Percentiles rank a stretch among this genome's conserved stretches.
Conservation (phyloP, 2,797 vertebrate species). For the Halcyon leucocephala region DNA sequence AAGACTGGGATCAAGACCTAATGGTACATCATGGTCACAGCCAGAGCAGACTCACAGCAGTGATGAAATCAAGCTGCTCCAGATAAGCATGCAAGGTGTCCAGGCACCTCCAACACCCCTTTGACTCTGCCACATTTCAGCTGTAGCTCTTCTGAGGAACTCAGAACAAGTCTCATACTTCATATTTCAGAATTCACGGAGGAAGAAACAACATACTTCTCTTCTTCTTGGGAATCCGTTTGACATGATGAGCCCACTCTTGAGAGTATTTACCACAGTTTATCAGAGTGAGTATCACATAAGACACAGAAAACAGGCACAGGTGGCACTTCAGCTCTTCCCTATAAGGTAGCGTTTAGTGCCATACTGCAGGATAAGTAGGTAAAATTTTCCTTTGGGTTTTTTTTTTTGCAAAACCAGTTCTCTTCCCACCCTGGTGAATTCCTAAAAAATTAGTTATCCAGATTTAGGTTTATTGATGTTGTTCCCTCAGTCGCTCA, state of each 20-base stretch:
- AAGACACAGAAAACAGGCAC: background rate
- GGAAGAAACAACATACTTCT: background rate
- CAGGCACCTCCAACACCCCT: background rate
- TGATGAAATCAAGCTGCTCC: background rate
- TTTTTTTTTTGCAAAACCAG: background rate
- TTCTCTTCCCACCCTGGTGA: background rate
- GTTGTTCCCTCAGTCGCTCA: background rate
- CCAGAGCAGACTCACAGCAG: background rate
- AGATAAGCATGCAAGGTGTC: background rate
- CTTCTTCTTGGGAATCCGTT: background rate
- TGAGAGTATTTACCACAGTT: constrained; percentile 30
- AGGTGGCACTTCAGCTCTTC: background rate
- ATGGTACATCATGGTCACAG: background rate
- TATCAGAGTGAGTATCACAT: background rate
- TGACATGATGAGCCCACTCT: background rate
- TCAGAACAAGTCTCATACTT: constrained; percentile 18
- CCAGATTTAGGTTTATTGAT: background rate
- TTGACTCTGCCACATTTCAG: background rate
- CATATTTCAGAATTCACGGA: constrained; percentile 46
- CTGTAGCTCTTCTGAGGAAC: background rate
- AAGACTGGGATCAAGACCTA: background rate
- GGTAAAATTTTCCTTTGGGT: background rate
- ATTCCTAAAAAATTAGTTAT: background rate
- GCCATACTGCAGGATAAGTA: background rate
- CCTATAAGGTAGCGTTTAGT: background rate